Evolutionary conservation across 1,140 invertebrate species (phyloP).

Genomic region (Drosophila arizonae): DNA sequence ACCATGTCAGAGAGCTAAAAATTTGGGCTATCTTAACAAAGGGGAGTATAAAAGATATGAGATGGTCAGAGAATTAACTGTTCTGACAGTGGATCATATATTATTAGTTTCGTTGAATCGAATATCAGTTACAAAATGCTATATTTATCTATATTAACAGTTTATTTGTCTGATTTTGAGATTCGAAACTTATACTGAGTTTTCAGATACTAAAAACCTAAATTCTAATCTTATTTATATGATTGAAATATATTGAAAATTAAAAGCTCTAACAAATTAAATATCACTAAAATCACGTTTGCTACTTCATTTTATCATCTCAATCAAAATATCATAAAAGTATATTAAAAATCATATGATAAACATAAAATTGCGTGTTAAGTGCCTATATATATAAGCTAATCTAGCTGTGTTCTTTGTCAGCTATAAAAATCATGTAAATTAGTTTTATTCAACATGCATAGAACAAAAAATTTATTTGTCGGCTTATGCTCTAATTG

Average conservation of each 20-base stretch:
- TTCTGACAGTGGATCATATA: background rate
- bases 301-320: no score
- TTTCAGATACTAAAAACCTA: no score
- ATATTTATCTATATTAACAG: no score
- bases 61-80: constrained; percentile 14
- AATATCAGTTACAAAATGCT: no score
- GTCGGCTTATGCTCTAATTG: constrained; percentile 6
- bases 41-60: constrained; percentile 11
- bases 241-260: background rate
- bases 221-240: background rate
- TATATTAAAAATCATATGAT: background rate
- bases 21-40: background rate
- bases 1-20: background rate
- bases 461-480: background rate
- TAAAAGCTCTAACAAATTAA: background rate
- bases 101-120: background rate
- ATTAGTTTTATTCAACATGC: background rate
- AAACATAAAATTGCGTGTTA: no score
- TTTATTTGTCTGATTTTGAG: no score
- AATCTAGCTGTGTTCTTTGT: background rate
- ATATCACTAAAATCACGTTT: background rate
- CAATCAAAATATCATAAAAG: no score
- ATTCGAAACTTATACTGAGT: no score
- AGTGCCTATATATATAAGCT: no score
- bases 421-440: background rate